Evolutionary conservation across 2,113 vertebrate species (phyloP), one percentile per base, ranked within the genome.

Genomic region (Platichthys flesus): DNA sequence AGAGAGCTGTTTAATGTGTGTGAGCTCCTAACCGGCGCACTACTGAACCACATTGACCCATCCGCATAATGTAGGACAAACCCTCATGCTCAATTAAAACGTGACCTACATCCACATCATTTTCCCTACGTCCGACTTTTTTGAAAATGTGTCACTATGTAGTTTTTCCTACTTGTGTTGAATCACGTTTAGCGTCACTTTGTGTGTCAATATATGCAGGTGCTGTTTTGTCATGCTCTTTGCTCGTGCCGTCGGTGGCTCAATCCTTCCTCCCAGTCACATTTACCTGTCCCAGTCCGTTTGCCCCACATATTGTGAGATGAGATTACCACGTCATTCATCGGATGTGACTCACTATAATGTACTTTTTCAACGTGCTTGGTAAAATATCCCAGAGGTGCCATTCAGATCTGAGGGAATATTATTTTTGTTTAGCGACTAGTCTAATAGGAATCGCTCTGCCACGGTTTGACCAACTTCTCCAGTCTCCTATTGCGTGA

Each of bases 381-480:
- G 54, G 14, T 12, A 21, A 28, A 47, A 16, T 10, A 2, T 15
- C 24, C 52, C 40, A 16, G 51, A 59, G n/a, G 52, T 62, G 8
- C 10, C 12, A 7, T 12, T 45, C 45, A 21, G 5, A 55, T 51
- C 1, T 6, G 2, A 10, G 54, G 62, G 21, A 61, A 68, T 80
- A 76, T 28, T 59, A 57, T 63, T 69, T 63, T 62, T 67, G 59
- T 26, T 31, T n/a, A 12, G 64, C 59, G 72, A 21, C 64, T 55
- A n/a, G 71, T 85, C 82, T 79, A 81, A 5, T 8, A 76, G 78
- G 82, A 74, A 28, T 90, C 76, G 79, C 81, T 64, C 70, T 82
- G 84, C 76, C 75, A 82, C 58, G 81, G 79, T 68, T 87, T 94
- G 93, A 93, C 93, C 93, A 91, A 93, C 79, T 92, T 94, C 76